Evolutionary conservation across 2,888 invertebrate genomes (phyloP).

Genomic region (Polymixis lichenea): DNA sequence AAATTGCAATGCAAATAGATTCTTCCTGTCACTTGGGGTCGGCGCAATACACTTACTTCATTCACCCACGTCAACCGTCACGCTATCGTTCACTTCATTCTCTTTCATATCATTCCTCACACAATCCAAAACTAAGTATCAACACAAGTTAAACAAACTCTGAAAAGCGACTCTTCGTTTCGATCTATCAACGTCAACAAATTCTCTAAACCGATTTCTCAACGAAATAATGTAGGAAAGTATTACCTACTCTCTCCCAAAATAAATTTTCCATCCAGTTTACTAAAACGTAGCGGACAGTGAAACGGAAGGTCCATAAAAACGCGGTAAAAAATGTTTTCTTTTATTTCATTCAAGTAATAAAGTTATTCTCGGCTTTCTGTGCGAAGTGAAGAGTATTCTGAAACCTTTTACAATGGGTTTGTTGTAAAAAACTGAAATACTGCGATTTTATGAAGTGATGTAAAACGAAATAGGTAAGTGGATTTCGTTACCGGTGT

Average conservation of each 20-base stretch:
- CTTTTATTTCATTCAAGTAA: slow-evolving; percentile 43
- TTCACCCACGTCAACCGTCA: not conserved
- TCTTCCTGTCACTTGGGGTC: not conserved
- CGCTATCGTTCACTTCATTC: not conserved
- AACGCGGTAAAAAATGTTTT: slow-evolving; percentile 43
- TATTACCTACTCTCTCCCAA: not conserved
- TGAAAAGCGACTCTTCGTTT: not conserved
- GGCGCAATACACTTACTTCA: not conserved
- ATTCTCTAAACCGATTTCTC: not conserved
- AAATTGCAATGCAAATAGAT: no score
- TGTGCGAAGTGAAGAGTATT: slow-evolving; percentile 29
- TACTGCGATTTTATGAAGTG: not conserved
- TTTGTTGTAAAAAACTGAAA: slow-evolving; percentile 39
- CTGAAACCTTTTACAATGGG: slow-evolving; percentile 1
- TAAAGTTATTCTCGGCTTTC: slow-evolving; percentile 33
- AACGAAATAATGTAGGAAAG: not conserved
- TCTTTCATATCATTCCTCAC: not conserved
- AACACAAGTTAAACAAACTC: not conserved
- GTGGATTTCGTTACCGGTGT: not conserved
- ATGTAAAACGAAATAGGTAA: slow-evolving; percentile 22
- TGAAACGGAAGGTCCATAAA: slow-evolving; percentile 30
- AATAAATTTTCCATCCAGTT: slow-evolving; percentile 44
- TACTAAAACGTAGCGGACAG: slow-evolving; percentile 8
- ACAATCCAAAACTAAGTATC: not conserved
- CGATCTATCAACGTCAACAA: not conserved